Percentiles rank a stretch among this genome's conserved stretches.
These are phyloP conservation scores for Melanotaenia nigrans DNA, from an alignment of 2,797 vertebrate genomes.

Conservation along the genomic window DNA sequence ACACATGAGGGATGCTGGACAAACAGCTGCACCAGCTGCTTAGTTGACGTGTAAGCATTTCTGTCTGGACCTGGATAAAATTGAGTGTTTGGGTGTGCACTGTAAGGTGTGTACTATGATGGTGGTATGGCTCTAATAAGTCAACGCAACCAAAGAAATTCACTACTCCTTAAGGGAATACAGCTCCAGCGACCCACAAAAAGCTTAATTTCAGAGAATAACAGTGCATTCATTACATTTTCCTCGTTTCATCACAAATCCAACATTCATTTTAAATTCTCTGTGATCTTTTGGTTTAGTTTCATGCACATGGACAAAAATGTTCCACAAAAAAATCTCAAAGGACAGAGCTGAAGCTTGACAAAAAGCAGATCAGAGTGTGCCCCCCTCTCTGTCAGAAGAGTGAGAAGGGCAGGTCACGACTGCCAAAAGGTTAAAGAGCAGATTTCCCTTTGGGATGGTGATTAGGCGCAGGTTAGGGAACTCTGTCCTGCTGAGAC, in stretches of 20 bases:
- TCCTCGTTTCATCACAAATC: constrained; percentile 43
- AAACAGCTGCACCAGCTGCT: constrained; percentile 67
- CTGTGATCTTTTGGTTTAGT: constrained; percentile 22
- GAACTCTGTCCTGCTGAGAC: constrained; percentile 39
- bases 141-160: constrained; percentile 58
- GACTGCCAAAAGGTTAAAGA: constrained; percentile 55
- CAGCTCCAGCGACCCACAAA: constrained; percentile 32
- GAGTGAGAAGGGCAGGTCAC: constrained; percentile 38
- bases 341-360: constrained; percentile 29
- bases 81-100: constrained; percentile 7
- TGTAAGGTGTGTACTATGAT: constrained; percentile 1
- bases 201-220: constrained; percentile 28
- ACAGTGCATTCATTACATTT: constrained; percentile 37
- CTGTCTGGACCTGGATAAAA: constrained; percentile 35
- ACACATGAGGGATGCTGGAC: constrained; percentile 16
- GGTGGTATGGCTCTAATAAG: constrained; percentile 37
- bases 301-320: constrained; percentile 22
- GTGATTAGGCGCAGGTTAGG: constrained; percentile 57
- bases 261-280: constrained; percentile 21
- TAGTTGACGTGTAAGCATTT: constrained; percentile 55
- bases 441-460: constrained; percentile 52
- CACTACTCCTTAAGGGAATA: constrained; percentile 51
- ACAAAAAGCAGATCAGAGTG: constrained; percentile 28
- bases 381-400: constrained; percentile 18
- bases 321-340: constrained; percentile 15